A percentile compares a stretch with the other conserved stretches of the same genome.
These are phyloP conservation scores for Pygathrix nemaeus DNA, from an alignment of 2,113 vertebrate species.

Conservation along the genomic window DNA sequence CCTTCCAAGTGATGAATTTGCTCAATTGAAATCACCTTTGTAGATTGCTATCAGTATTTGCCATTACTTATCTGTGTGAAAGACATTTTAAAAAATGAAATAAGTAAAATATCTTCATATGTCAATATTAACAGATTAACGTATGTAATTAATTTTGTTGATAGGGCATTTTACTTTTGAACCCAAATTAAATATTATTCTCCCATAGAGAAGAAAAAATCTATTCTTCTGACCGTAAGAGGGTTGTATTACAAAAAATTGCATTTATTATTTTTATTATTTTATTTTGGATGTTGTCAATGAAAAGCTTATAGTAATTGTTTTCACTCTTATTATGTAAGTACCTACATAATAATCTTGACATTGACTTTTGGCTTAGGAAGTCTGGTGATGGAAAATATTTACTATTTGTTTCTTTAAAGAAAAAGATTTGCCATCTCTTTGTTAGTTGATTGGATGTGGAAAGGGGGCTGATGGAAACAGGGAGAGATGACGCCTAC, in stretches of 20 bases:
- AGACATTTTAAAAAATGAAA: constrained; percentile 28
- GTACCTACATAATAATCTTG: neutral
- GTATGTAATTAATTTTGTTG: neutral
- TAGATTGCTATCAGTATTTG: neutral
- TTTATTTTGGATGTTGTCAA: neutral
- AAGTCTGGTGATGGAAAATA: neutral
- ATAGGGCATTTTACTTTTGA: neutral
- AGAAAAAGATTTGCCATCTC: neutral
- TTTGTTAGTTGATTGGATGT: neutral
- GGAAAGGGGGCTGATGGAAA: neutral
- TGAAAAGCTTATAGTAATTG: neutral
- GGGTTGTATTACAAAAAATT: neutral
- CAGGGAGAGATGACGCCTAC: neutral
- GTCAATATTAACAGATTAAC: neutral
- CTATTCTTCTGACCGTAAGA: neutral
- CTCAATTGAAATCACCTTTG: neutral
- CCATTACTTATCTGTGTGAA: neutral
- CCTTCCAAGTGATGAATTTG: neutral
- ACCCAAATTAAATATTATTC: neutral
- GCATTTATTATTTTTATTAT: neutral
- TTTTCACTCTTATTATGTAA: neutral
- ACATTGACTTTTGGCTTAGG: neutral
- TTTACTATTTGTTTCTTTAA: neutral
- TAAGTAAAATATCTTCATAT: neutral
- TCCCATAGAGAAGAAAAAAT: neutral